Percentiles rank a stretch among this genome's conserved stretches.
These are phyloP conservation scores for Drosophila tristis DNA, from an alignment of 1,140 invertebrate genomes.

Conservation along the genomic window DNA sequence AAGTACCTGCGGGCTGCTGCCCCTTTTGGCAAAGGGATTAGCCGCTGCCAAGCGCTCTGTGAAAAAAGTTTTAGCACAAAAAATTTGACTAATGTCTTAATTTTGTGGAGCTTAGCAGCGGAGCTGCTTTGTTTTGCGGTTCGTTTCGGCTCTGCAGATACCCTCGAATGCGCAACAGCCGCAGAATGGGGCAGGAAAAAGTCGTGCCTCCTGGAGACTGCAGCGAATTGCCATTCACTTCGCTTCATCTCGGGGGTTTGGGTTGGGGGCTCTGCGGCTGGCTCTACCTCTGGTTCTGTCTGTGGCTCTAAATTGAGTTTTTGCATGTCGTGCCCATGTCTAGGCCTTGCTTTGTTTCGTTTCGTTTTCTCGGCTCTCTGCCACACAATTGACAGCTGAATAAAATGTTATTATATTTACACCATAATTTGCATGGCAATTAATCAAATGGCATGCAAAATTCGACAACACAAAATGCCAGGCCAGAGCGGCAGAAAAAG, in stretches of 20 bases:
- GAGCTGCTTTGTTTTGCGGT: constrained; percentile 54
- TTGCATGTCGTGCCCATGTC: constrained; percentile 76
- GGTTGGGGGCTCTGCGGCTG: background rate
- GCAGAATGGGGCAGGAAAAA: constrained; percentile 16
- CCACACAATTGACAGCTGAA: constrained; percentile 78
- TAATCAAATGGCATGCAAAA: constrained; percentile 83
- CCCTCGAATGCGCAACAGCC: constrained; percentile 3
- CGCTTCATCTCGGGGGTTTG: constrained; percentile 66
- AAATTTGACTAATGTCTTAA: constrained; percentile 81
- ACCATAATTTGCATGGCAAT: constrained; percentile 83
- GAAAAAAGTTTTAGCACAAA: constrained; percentile 27
- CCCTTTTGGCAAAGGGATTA: constrained; percentile 66
- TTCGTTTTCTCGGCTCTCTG: constrained; percentile 39
- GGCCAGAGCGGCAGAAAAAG: constrained; percentile 36
- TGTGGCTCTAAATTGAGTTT: constrained; percentile 71
- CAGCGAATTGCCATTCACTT: constrained; percentile 79
- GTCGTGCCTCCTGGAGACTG: constrained; percentile 63
- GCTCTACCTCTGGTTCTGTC: too few relatives aligned
- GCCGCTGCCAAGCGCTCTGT: constrained; percentile 8
- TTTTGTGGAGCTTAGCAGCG: constrained; percentile 62
- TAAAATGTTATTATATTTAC: constrained; percentile 83
- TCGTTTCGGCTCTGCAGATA: constrained; percentile 35
- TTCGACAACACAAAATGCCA: constrained; percentile 50
- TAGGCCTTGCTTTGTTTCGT: constrained; percentile 43
- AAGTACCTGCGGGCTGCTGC: constrained; percentile 74